A percentile compares a stretch with the other conserved stretches of the same genome.
These are phyloP conservation scores for Thermophis baileyi DNA, from an alignment of 2,113 vertebrate genomes.

Conservation along the genomic window DNA sequence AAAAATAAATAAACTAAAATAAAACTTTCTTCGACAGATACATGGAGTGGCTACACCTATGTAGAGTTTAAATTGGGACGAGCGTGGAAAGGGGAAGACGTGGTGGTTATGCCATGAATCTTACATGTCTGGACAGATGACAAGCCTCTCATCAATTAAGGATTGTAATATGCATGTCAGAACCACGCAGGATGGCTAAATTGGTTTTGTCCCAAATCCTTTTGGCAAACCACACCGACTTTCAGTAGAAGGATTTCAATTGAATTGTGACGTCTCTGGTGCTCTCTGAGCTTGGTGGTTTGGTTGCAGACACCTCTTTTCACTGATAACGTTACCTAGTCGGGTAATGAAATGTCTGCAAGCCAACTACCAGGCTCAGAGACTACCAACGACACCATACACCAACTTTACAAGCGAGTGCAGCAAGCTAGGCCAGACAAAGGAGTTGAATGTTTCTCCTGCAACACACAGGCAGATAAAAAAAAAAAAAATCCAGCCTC, in stretches of 20 bases:
- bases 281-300: background rate
- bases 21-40: background rate
- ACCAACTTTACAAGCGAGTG: background rate
- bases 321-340: background rate
- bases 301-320: background rate
- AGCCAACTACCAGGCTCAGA: background rate
- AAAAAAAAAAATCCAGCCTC: too few species aligned
- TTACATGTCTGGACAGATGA: background rate
- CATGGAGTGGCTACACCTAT: background rate
- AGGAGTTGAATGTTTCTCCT: background rate
- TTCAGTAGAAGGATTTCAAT: too few species aligned
- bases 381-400: background rate
- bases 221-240: background rate
- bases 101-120: background rate
- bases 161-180: background rate
- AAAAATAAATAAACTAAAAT: background rate
- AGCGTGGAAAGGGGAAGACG: background rate
- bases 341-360: background rate
- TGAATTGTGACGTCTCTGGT: background rate
- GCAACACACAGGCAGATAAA: too few species aligned
- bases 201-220: background rate
- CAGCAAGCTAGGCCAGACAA: background rate
- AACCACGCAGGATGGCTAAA: background rate
- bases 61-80: background rate
- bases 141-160: background rate